These are phyloP conservation scores for Sapajus apella DNA, from an alignment of 2,113 vertebrate species.

Conservation along the genomic window DNA sequence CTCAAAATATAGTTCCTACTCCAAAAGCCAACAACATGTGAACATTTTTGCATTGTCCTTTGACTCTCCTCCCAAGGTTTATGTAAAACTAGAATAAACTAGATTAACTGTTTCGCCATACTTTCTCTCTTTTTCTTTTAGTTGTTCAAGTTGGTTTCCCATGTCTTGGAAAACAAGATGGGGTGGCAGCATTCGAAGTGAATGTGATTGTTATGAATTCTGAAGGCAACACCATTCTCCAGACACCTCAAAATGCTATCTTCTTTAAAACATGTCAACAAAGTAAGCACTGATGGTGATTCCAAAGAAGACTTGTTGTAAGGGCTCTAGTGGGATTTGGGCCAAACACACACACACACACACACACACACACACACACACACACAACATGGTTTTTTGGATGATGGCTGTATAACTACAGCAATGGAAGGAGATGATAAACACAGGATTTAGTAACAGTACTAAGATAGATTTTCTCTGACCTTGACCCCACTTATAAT, in stretches of 20 bases:
- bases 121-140: conserved; percentile 72
- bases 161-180: conserved; percentile 92
- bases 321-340: neutral
- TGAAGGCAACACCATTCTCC: conserved; percentile 91
- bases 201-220: conserved; percentile 92
- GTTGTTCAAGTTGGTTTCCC: conserved; percentile 94
- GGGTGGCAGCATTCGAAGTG: conserved; percentile 93
- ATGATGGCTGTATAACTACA: neutral
- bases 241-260: conserved; percentile 93
- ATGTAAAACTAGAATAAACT: neutral
- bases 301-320: neutral
- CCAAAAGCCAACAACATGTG: neutral
- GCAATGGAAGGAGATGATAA: neutral
- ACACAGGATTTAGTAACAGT: neutral
- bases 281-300: conserved; percentile 83
- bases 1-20: neutral
- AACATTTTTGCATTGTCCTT: neutral
- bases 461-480: neutral
- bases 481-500: neutral
- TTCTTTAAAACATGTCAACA: conserved; percentile 96
- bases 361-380: too few species aligned
- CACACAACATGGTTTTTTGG: neutral
- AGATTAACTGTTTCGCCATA: neutral
- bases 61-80: neutral
- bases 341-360: neutral